Conservation (phyloP, 2,888 invertebrate genomes). For the Dasysyrphus tricinctus region DNA sequence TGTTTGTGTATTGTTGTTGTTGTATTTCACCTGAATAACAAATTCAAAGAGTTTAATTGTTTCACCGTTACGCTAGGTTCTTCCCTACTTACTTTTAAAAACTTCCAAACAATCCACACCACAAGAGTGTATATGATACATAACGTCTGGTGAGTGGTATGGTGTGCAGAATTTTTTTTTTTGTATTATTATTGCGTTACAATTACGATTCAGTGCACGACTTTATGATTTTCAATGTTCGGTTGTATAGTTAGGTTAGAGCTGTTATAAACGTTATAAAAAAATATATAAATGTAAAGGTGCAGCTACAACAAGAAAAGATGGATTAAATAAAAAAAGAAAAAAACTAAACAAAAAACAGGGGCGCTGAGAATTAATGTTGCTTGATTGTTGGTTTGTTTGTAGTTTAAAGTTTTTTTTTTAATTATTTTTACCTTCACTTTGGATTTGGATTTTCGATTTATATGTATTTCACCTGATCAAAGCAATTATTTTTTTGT, state of each 20-base stretch:
- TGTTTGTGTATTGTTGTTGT: not conserved
- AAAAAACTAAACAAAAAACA: conserved; percentile 26
- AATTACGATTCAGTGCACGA: conserved; percentile 75
- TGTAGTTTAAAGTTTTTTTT: not conserved
- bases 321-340: not conserved
- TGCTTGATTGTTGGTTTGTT: conserved; percentile 55
- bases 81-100: conserved; percentile 62
- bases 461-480: conserved; percentile 16
- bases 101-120: conserved; percentile 42
- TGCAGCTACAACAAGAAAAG: conserved; percentile 8
- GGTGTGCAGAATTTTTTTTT: conserved; percentile 42
- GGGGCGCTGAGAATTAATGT: conserved; percentile 68
- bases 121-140: not conserved
- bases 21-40: conserved; percentile 44
- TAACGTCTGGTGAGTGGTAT: conserved; percentile 17
- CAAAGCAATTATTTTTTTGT: conserved; percentile 20
- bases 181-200: conserved; percentile 70
- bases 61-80: conserved; percentile 74
- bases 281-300: conserved; percentile 5
- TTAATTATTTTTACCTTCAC: conserved; percentile 8
- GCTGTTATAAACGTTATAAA: conserved; percentile 43
- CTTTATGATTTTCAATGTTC: conserved; percentile 72
- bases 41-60: conserved; percentile 73
- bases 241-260: conserved; percentile 34
- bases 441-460: conserved; percentile 24